Evolutionary conservation across 2,888 invertebrate genomes (phyloP).

Genomic region (Ennomos quercinarius): DNA sequence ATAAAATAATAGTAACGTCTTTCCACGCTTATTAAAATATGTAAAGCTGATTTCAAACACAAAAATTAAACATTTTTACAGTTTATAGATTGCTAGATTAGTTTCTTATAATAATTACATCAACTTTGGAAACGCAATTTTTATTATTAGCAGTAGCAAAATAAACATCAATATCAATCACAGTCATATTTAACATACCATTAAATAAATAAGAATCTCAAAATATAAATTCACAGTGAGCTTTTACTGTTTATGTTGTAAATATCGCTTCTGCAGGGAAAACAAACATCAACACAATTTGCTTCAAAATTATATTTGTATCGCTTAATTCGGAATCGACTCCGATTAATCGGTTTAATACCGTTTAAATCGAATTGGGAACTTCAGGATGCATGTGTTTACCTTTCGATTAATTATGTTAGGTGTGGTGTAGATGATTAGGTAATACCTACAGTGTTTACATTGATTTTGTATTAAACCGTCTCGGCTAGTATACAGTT

Average conservation of each 20-base stretch:
- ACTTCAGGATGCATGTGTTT: constrained; percentile 20
- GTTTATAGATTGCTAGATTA: no score
- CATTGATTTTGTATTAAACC: no score
- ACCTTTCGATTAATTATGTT: constrained; percentile 26
- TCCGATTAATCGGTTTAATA: constrained; percentile 61
- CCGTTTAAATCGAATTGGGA: constrained; percentile 56
- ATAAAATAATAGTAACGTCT: no score
- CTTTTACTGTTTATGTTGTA: constrained; percentile 16
- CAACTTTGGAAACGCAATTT: no score
- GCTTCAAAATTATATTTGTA: constrained; percentile 61
- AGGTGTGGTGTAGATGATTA: neutral
- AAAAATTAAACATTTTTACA: no score
- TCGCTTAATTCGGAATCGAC: constrained; percentile 59
- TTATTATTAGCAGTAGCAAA: constrained; percentile 24
- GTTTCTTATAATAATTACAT: no score
- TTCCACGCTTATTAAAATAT: no score
- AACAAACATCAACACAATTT: constrained; percentile 57
- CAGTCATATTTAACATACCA: neutral
- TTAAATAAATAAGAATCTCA: neutral
- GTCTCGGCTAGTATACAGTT: no score
- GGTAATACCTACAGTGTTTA: no score
- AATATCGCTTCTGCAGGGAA: constrained; percentile 47
- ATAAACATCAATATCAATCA: constrained; percentile 19
- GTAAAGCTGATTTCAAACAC: no score
- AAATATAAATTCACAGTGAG: neutral